Percentiles rank a stretch among this genome's conserved stretches.
phyloP scores from a whole-genome alignment of 1,140 invertebrate species.

The Drosophila equinoxialis region DNA sequence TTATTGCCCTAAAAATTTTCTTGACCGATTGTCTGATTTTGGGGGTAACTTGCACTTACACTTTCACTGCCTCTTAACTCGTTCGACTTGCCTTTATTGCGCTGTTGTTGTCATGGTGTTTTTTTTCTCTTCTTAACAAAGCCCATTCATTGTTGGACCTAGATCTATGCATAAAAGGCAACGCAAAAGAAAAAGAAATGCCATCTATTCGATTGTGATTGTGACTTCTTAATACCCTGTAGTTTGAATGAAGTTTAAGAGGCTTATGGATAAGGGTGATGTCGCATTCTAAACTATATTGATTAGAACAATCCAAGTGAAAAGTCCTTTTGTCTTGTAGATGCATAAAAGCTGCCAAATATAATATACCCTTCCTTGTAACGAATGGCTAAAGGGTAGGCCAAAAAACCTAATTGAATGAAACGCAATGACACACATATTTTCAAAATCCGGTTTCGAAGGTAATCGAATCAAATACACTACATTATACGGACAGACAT shows the following conservation, averaged over 20 bases:
- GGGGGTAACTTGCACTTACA: constrained; percentile 44
- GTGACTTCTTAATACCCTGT: not conserved
- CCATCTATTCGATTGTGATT: not conserved
- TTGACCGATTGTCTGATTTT: constrained; percentile 12
- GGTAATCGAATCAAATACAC: constrained; percentile 65
- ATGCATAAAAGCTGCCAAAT: not conserved
- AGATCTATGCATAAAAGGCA: constrained; percentile 9
- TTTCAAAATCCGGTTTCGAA: constrained; percentile 74
- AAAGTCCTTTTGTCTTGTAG: too few relatives aligned
- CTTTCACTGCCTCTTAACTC: constrained; percentile 29
- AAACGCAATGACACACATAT: constrained; percentile 57
- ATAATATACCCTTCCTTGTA: not conserved
- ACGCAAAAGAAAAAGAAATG: not conserved
- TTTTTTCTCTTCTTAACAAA: constrained; percentile 22
- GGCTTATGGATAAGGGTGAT: too few relatives aligned
- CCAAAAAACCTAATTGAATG: constrained; percentile 18
- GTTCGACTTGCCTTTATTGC: not conserved
- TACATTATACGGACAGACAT: constrained; percentile 19
- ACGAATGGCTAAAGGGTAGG: not conserved
- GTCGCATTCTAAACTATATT: too few relatives aligned
- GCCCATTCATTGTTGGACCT: constrained; percentile 41
- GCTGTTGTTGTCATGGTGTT: not conserved
- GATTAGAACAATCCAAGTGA: too few relatives aligned
- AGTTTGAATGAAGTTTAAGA: too few relatives aligned
- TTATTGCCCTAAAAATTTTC: not conserved